These are phyloP conservation scores for Linurgus olivaceus DNA, from an alignment of 2,797 vertebrate species.

Conservation along the genomic window DNA sequence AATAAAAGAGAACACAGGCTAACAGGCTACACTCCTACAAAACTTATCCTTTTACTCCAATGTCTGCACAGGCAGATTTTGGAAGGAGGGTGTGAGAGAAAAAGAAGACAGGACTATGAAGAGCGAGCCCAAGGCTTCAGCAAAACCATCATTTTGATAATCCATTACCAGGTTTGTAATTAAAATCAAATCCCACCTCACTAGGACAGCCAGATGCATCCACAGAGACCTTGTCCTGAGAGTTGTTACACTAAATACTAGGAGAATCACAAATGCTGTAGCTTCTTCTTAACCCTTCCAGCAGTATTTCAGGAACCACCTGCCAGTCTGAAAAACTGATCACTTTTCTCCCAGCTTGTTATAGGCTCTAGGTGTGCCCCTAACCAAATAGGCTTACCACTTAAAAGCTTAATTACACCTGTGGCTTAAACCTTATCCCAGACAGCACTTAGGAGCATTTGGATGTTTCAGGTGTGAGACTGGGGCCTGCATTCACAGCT, in stretches of 20 bases:
- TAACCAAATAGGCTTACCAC: slow-evolving; percentile 51
- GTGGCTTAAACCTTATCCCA: slow-evolving; percentile 59
- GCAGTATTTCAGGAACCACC: slow-evolving; percentile 28
- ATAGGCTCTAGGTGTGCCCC: slow-evolving; percentile 49
- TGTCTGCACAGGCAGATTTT: background rate
- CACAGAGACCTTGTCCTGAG: background rate
- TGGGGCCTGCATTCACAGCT: background rate
- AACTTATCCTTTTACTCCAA: background rate
- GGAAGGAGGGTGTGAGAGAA: background rate
- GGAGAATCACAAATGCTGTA: slow-evolving; percentile 23
- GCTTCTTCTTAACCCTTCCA: slow-evolving; percentile 50
- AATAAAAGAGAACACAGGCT: background rate
- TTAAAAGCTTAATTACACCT: slow-evolving; percentile 64
- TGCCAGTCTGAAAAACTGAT: slow-evolving; percentile 35
- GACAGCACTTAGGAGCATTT: slow-evolving; percentile 28
- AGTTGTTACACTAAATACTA: slow-evolving; percentile 48
- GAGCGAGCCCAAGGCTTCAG: background rate
- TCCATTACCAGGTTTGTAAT: slow-evolving; percentile 18
- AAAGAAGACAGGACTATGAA: background rate
- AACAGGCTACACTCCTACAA: background rate
- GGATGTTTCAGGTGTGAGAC: slow-evolving; percentile 48
- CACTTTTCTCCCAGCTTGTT: background rate
- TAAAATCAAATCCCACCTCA: slow-evolving; percentile 48
- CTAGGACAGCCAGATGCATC: background rate
- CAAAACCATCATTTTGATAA: slow-evolving; percentile 20